phyloP scores from a whole-genome alignment of 2,888 invertebrate species.

The Aricia artaxerxes region DNA sequence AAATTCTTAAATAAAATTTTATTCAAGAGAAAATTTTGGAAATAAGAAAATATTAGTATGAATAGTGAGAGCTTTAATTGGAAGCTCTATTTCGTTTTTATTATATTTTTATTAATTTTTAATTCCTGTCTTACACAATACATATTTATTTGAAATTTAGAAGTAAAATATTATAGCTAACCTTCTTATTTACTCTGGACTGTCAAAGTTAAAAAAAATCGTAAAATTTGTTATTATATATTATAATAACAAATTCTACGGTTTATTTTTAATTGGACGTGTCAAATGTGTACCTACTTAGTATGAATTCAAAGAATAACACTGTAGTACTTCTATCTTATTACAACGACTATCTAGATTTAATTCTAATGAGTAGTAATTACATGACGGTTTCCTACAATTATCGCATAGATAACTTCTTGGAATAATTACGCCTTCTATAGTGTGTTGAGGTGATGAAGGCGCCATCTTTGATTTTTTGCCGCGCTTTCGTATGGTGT shows the following conservation, averaged over 20 bases:
- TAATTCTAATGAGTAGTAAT: slow-evolving; percentile 1
- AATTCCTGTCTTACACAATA: too few relatives aligned
- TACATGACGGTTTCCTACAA: neutral
- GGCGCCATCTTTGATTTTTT: slow-evolving; percentile 22
- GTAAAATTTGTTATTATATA: too few relatives aligned
- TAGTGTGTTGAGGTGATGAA: neutral
- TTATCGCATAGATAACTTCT: slow-evolving; percentile 21
- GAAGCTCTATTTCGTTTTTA: too few relatives aligned
- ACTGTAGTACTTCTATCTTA: neutral
- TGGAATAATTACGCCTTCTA: slow-evolving; percentile 19
- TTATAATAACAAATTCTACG: neutral
- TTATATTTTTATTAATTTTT: too few relatives aligned
- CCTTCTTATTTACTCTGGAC: too few relatives aligned
- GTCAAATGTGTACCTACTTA: neutral
- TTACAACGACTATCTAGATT: slow-evolving; percentile 19
- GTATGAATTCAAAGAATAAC: neutral
- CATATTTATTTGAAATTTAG: too few relatives aligned
- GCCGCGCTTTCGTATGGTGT: slow-evolving; percentile 17
- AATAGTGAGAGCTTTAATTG: too few relatives aligned
- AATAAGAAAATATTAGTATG: too few relatives aligned
- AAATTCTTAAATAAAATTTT: too few relatives aligned
- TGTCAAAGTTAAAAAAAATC: neutral
- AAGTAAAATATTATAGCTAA: too few relatives aligned
- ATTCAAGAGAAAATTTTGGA: too few relatives aligned
- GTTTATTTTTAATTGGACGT: neutral